phyloP scores from a whole-genome alignment of 2,797 vertebrate genomes.

The Urosaurus nigricauda region DNA sequence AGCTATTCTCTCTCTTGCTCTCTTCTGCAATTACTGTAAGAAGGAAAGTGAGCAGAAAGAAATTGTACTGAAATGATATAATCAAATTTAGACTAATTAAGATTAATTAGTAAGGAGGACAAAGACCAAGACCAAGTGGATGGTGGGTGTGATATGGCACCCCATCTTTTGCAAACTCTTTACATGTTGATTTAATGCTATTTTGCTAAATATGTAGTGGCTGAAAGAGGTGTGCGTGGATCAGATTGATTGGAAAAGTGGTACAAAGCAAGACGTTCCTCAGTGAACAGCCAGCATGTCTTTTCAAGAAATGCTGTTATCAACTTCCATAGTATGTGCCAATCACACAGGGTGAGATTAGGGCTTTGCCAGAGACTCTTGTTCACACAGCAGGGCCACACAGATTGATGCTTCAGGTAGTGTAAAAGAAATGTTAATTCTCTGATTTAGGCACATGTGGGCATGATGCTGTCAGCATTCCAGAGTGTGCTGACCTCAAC shows the following conservation, averaged over 20 bases:
- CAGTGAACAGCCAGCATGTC: not conserved
- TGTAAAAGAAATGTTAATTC: not conserved
- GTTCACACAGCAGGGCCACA: not conserved
- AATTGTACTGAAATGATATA: slow-evolving; percentile 48
- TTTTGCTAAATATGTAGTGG: not conserved
- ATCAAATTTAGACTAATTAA: slow-evolving; percentile 41
- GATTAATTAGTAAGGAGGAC: slow-evolving; percentile 13
- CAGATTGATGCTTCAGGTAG: not conserved
- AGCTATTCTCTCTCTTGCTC: slow-evolving; percentile 59
- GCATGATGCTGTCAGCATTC: not conserved
- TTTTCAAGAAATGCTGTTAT: not conserved
- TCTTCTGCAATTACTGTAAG: slow-evolving; percentile 42
- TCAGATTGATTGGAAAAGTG: not conserved
- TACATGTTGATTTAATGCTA: not conserved
- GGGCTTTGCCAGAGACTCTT: not conserved
- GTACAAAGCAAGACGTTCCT: slow-evolving; percentile 5
- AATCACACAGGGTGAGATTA: not conserved
- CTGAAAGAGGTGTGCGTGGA: not conserved
- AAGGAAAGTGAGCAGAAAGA: slow-evolving; percentile 58
- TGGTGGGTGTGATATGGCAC: not conserved
- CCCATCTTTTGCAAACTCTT: not conserved
- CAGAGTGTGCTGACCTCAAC: not conserved
- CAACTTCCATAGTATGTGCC: not conserved
- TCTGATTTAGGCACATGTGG: not conserved
- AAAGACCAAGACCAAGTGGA: slow-evolving; percentile 21